These are phyloP conservation scores for Psilopogon haemacephalus DNA, from an alignment of 2,113 vertebrate genomes.

Conservation along the genomic window DNA sequence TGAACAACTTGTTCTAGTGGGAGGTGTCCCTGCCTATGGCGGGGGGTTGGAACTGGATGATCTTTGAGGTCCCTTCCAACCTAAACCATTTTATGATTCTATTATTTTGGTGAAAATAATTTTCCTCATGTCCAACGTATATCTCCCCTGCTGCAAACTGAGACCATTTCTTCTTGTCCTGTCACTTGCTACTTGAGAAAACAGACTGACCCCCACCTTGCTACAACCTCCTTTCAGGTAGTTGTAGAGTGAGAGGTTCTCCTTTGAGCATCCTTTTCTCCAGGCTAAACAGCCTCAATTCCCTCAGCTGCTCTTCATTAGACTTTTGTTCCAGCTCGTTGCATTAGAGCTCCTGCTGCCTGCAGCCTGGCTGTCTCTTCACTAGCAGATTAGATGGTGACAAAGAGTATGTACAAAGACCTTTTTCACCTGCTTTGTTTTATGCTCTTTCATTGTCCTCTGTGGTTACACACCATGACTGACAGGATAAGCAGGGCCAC, in stretches of 20 bases:
- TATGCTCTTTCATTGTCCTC: background rate
- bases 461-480: accelerated
- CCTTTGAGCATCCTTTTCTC: background rate
- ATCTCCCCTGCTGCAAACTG: background rate
- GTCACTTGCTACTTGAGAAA: background rate
- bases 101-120: background rate
- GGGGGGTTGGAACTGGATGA: too few relatives aligned
- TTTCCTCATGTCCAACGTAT: background rate
- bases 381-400: background rate
- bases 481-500: background rate
- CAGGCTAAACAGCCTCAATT: background rate
- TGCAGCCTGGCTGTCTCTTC: accelerated
- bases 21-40: too few relatives aligned
- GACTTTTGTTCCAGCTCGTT: background rate
- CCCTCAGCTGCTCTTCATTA: background rate
- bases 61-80: too few relatives aligned
- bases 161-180: background rate
- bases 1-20: too few relatives aligned
- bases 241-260: background rate
- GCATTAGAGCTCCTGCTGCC: background rate
- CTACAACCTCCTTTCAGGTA: background rate
- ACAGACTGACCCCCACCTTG: background rate
- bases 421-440: background rate
- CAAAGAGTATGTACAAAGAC: background rate
- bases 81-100: too few relatives aligned